Evolutionary conservation across 2,113 vertebrate genomes (phyloP).

Genomic region (Cichladusa arquata): DNA sequence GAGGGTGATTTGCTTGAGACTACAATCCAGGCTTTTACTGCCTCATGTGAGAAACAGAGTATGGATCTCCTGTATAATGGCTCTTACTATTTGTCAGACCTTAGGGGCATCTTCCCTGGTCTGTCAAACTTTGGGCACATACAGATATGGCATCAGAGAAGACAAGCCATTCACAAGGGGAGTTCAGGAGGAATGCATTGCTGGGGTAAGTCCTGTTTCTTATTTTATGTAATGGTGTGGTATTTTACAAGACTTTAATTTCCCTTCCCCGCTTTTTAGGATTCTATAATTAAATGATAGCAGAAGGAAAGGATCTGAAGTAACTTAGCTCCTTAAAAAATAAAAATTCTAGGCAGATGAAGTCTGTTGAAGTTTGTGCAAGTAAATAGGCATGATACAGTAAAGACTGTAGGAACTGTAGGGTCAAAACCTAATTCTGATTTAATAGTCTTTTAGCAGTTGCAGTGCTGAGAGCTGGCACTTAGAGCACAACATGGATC

Average conservation of each 20-base stretch:
- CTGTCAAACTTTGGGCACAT: not conserved
- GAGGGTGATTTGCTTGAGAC: not conserved
- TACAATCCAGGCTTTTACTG: not conserved
- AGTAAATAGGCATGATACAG: not conserved
- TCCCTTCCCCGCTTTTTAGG: not conserved
- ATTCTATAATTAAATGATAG: not conserved
- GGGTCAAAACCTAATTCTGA: not conserved
- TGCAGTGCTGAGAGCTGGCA: not conserved
- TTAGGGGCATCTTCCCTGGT: not conserved
- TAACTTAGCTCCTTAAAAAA: not conserved
- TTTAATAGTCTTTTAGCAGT: not conserved
- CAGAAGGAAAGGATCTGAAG: not conserved
- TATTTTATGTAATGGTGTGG: not conserved
- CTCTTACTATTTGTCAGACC: not conserved
- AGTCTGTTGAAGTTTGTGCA: not conserved
- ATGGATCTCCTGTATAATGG: not conserved
- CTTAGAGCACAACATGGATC: not conserved
- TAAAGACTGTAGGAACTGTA: not conserved
- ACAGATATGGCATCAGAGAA: not conserved
- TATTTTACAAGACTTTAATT: not conserved
- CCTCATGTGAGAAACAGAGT: not conserved
- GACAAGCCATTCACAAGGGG: not conserved
- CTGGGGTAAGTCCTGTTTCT: constrained; percentile 8
- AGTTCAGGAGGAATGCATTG: not conserved
- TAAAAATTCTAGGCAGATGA: not conserved